phyloP scores from a whole-genome alignment of 2,113 vertebrate species.

The Acrocephalus kingi region DNA sequence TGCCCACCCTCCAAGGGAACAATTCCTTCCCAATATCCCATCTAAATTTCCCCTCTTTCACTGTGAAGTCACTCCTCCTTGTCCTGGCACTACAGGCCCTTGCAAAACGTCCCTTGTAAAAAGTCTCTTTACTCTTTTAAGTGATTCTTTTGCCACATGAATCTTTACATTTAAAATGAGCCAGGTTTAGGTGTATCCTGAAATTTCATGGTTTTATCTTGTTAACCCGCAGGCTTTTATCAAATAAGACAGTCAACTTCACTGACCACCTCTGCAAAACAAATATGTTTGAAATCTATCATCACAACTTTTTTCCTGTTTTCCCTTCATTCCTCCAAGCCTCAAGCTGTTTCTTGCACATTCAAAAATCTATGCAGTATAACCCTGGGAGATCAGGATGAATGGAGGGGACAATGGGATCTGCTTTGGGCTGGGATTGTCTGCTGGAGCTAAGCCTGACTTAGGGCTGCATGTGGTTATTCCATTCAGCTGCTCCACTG shows the following conservation, averaged over 20 bases:
- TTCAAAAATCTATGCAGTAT: background rate
- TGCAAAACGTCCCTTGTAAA: background rate
- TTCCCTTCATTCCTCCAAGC: background rate
- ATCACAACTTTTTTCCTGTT: background rate
- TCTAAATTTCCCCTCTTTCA: background rate
- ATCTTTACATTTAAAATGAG: constrained; percentile 46
- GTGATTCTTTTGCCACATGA: constrained; percentile 4
- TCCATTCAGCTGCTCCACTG: background rate
- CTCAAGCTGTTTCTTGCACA: background rate
- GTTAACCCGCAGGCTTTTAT: background rate
- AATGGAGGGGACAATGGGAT: background rate
- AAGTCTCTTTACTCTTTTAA: background rate
- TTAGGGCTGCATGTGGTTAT: background rate
- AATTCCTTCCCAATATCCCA: background rate
- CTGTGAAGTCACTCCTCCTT: background rate
- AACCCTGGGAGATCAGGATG: background rate
- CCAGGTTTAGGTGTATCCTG: background rate
- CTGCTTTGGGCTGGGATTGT: background rate
- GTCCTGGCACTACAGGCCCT: background rate
- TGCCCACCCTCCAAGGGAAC: background rate
- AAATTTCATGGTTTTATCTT: background rate
- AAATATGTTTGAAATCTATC: background rate
- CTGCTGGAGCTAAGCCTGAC: background rate
- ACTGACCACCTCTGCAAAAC: background rate
- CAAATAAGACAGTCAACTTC: background rate